phyloP scores from a whole-genome alignment of 2,797 vertebrate species.

The Pseudochromis fuscus region DNA sequence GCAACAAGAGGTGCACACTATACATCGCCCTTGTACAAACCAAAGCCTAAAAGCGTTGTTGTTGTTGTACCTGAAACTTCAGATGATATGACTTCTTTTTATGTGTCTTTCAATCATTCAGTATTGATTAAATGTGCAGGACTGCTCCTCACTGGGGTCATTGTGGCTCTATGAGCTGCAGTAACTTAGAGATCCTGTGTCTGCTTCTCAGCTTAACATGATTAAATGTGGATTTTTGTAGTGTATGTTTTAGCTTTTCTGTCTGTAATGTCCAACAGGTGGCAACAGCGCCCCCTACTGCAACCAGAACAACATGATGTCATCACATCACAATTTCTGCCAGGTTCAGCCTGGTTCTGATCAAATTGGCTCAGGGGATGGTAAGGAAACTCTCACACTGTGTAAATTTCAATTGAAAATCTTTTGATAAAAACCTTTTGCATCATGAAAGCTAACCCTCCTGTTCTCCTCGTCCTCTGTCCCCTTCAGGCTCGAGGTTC shows the following conservation, averaged over 20 bases:
- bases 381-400: conserved; percentile 74
- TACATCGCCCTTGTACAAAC: accelerated
- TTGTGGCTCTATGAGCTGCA: not conserved
- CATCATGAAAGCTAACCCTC: not conserved
- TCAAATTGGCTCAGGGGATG: conserved; percentile 84
- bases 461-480: not conserved
- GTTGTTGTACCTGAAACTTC: not conserved
- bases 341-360: conserved; percentile 82
- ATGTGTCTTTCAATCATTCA: no score
- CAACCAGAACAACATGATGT: conserved; percentile 89
- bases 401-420: not conserved
- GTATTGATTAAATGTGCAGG: not conserved
- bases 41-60: not conserved
- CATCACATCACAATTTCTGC: conserved; percentile 87
- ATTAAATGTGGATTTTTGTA: not conserved
- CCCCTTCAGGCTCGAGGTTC: conserved; percentile 89
- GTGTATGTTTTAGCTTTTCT: conserved; percentile 11
- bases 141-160: not conserved
- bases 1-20: no score
- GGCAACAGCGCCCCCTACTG: conserved; percentile 87
- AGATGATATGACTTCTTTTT: not conserved
- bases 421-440: not conserved
- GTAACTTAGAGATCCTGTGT: not conserved
- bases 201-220: not conserved
- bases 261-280: conserved; percentile 76